Percentiles rank a stretch among this genome's conserved stretches.
phyloP scores from a whole-genome alignment of 2,113 vertebrate genomes.

The Pristiophorus japonicus region DNA sequence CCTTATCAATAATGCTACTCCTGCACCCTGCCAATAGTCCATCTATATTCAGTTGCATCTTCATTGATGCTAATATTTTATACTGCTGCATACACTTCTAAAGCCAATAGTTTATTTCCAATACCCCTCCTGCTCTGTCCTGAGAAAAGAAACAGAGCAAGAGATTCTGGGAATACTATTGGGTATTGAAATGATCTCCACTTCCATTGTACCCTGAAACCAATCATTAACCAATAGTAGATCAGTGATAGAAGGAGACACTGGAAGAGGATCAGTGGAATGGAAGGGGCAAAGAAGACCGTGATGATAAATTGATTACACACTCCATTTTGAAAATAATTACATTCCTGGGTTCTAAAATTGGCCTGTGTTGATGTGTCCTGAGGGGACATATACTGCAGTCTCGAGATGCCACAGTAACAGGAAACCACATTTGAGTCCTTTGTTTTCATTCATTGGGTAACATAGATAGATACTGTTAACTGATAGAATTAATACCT shows the following conservation, averaged over 20 bases:
- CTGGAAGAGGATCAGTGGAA: background rate
- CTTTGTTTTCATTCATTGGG: background rate
- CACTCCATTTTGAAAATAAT: background rate
- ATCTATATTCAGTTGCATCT: too few species aligned
- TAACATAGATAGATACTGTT: background rate
- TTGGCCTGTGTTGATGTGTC: background rate
- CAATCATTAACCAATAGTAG: background rate
- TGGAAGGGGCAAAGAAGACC: background rate
- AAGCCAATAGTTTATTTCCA: too few species aligned
- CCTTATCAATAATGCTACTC: too few species aligned
- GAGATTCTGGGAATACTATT: too few species aligned
- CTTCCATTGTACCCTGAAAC: too few species aligned
- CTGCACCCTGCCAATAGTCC: too few species aligned
- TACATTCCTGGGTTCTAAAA: background rate
- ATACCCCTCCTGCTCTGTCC: too few species aligned
- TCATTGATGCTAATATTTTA: too few species aligned
- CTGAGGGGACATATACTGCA: background rate
- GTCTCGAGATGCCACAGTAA: too few species aligned
- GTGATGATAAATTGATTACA: background rate
- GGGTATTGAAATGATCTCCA: too few species aligned
- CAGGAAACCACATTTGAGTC: background rate
- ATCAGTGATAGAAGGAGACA: background rate
- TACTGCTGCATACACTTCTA: too few species aligned
- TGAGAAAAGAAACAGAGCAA: too few species aligned
- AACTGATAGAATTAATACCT: background rate